phyloP scores from a whole-genome alignment of 2,113 vertebrate species.

The Galbula dea region DNA sequence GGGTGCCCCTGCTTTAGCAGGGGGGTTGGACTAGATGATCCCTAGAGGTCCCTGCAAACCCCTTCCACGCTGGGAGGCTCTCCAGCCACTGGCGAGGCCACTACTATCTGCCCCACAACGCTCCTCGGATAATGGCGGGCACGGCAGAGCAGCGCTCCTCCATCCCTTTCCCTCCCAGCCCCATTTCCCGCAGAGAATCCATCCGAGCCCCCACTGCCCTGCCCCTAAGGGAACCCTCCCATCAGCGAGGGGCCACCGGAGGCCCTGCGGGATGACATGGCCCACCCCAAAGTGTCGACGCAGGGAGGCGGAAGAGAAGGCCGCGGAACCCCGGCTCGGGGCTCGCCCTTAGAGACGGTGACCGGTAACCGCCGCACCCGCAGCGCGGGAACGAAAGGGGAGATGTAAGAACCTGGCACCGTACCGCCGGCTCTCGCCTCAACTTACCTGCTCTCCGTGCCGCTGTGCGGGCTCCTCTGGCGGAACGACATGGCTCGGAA shows the following conservation, averaged over 20 bases:
- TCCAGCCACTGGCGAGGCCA: accelerated
- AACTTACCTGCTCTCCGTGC: not conserved
- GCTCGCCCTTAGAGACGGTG: not conserved
- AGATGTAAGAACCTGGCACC: not conserved
- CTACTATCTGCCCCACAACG: accelerated
- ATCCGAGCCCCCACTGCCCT: too few species aligned
- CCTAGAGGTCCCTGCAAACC: too few species aligned
- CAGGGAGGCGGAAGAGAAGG: not conserved
- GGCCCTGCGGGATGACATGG: not conserved
- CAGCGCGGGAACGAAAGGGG: too few species aligned
- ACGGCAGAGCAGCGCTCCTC: accelerated
- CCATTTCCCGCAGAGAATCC: too few species aligned
- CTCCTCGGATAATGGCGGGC: accelerated
- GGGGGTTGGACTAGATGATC: too few species aligned
- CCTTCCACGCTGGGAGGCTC: too few species aligned
- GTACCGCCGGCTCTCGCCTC: not conserved
- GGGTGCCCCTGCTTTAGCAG: too few species aligned
- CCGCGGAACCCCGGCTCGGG: not conserved
- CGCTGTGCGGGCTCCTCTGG: constrained; percentile 37
- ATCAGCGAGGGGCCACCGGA: not conserved
- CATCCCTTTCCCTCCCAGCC: too few species aligned
- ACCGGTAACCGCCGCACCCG: not conserved
- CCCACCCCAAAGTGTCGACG: not conserved
- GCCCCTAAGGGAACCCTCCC: not conserved
- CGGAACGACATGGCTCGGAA: constrained; percentile 37